Percentiles rank a stretch among this genome's conserved stretches.
phyloP scores from a whole-genome alignment of 2,797 vertebrate genomes.

The Rhabdophis nuchalis region DNA sequence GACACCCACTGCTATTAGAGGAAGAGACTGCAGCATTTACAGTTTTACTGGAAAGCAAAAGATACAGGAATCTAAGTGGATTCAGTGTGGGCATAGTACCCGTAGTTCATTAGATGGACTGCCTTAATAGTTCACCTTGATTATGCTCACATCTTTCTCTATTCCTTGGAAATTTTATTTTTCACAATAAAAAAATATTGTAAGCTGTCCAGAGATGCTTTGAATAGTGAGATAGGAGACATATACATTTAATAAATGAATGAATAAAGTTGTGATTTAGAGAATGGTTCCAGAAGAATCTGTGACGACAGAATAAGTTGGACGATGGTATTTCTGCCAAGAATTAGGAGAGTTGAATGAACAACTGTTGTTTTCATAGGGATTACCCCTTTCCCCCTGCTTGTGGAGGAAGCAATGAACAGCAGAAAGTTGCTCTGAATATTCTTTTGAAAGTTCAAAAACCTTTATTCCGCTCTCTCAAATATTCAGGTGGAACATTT shows the following conservation, averaged over 20 bases:
- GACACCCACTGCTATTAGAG: neutral
- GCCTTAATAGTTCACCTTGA: neutral
- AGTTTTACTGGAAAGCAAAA: neutral
- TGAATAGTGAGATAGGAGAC: neutral
- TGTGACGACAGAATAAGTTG: neutral
- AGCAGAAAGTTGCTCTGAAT: neutral
- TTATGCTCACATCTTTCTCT: neutral
- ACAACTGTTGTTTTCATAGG: neutral
- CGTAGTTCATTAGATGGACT: too few relatives aligned
- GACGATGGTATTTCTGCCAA: neutral
- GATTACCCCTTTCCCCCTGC: neutral
- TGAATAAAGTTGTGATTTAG: neutral
- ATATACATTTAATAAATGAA: neutral
- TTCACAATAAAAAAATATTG: neutral
- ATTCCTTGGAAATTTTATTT: neutral
- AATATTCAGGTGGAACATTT: neutral
- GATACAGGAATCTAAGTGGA: neutral
- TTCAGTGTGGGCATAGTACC: neutral
- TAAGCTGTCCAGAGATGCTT: neutral
- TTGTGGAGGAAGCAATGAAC: neutral
- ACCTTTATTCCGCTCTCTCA: neutral
- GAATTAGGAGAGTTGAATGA: neutral
- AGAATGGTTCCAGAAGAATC: neutral
- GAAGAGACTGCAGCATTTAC: neutral
- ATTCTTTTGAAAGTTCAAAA: neutral